Conservation (phyloP, 2,888 invertebrate genomes). For the Aproaerema taeniolella region DNA sequence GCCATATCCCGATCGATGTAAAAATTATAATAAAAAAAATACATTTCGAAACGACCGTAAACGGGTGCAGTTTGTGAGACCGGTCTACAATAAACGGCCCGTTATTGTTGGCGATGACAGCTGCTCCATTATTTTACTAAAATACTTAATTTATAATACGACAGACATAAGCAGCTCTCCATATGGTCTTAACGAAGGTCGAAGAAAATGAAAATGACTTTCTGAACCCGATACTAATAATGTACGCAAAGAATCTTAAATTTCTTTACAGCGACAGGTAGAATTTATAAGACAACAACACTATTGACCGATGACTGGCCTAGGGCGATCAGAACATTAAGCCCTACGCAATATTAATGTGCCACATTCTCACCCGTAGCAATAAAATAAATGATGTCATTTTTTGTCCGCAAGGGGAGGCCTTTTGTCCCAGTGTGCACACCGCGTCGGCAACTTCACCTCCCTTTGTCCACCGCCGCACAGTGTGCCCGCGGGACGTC, state of each 20-base stretch:
- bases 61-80: slow-evolving; percentile 12
- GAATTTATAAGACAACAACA: slow-evolving; percentile 24
- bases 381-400: slow-evolving; percentile 78
- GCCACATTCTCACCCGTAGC: slow-evolving; percentile 70
- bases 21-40: slow-evolving; percentile 8
- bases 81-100: slow-evolving; percentile 10
- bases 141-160: slow-evolving; percentile 11
- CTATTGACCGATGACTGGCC: slow-evolving; percentile 49
- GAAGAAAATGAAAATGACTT: not conserved
- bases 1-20: slow-evolving; percentile 6
- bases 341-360: slow-evolving; percentile 71
- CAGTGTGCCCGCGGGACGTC: slow-evolving; percentile 57
- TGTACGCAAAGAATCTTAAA: slow-evolving; percentile 4
- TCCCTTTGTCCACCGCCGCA: slow-evolving; percentile 49
- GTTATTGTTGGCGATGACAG: slow-evolving; percentile 16
- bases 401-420: slow-evolving; percentile 68
- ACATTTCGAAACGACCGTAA: slow-evolving; percentile 3
- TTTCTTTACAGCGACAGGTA: slow-evolving; percentile 8
- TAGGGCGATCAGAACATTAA: slow-evolving; percentile 66
- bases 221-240: not conserved
- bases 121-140: slow-evolving; percentile 15
- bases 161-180: slow-evolving; percentile 6
- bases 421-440: slow-evolving; percentile 56
- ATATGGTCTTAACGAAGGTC: not conserved
- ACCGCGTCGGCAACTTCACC: slow-evolving; percentile 52